Evolutionary conservation across 2,113 vertebrate species (phyloP), one percentile per base, ranked within the genome.

Genomic region (Orientallactaga bullata): DNA sequence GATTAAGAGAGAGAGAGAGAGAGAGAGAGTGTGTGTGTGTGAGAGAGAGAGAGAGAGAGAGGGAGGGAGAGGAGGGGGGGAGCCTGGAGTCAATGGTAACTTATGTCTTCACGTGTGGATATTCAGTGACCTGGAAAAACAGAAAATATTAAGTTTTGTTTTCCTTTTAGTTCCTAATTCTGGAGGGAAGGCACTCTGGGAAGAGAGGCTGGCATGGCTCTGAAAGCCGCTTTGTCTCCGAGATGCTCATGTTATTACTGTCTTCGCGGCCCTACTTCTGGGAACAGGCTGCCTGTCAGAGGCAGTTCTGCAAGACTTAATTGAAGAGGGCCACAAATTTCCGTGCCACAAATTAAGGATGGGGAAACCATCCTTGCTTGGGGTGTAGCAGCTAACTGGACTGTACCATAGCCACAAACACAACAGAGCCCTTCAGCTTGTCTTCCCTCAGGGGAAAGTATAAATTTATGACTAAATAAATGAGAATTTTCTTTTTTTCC

Each of bases 341-440:
- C 79, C 82, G 92, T 85, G 77, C 88, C 92, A 80, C 95, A 94
- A 84, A 92, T 90, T 65, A 89, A 92, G 90, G 79, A 69, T 81
- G 3, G 32, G 86, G 83, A 94, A 93, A 89, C 61, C 13, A 24
- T 89, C 90, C 82, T 72, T 66, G 66, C 78, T 83, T 26, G 77
- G 90, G 58, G 88, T 73, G 79, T 60, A 88, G 32, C 20, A 88
- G 79, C 83, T 94, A 93, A 87, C 76, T 86, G 96, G 94, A 97
- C 96, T 42, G 39, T 71, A 94, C 78, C 94, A 94, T 24, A 93
- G 94, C 93, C 96, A 93, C 92, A 95, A 97, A 97, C 92, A 97
- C 72, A 95, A 89, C 47, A 94, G 61, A 69, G 55, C 76, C 63
- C 86, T 72, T 92, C 69, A 94, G 79, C 37, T 87, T 35, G 90